A percentile compares a stretch with the other conserved stretches of the same genome.
phyloP scores from a whole-genome alignment of 2,888 invertebrate species.

The Eupsilia transversa region DNA sequence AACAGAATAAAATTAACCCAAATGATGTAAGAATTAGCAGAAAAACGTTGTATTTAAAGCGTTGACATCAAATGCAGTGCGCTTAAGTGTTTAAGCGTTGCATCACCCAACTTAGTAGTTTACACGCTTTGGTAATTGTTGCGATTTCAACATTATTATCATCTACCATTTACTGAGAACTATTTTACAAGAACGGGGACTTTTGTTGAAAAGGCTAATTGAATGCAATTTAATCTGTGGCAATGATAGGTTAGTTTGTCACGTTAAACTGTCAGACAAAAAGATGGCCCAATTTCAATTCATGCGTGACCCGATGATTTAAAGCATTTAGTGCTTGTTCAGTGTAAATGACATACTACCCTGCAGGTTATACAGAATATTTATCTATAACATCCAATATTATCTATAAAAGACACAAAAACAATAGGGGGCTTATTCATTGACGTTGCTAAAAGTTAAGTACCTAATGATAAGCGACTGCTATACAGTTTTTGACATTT shows the following conservation, averaged over 20 bases:
- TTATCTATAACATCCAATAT: not conserved
- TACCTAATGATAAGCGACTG: not conserved
- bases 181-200: conserved; percentile 1
- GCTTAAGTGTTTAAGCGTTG: conserved; percentile 43
- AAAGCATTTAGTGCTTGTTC: not conserved
- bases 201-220: conserved; percentile 1
- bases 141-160: conserved; percentile 29
- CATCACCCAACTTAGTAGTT: conserved; percentile 45
- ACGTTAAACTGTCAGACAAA: not conserved
- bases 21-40: conserved; percentile 56
- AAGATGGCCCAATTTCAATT: not conserved
- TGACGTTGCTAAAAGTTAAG: not conserved
- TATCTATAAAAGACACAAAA: not conserved
- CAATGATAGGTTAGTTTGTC: not conserved
- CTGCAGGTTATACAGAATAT: not conserved
- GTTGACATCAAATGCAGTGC: conserved; percentile 55
- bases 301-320: not conserved
- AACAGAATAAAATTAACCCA: conserved; percentile 61
- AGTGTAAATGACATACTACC: not conserved
- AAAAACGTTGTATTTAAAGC: conserved; percentile 53
- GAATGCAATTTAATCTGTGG: not conserved
- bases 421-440: not conserved
- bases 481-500: not conserved
- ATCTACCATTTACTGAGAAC: conserved; percentile 15
- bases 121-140: conserved; percentile 50